Evolutionary conservation across 2,797 vertebrate genomes (phyloP).

Genomic region (Sciurus vulgaris): DNA sequence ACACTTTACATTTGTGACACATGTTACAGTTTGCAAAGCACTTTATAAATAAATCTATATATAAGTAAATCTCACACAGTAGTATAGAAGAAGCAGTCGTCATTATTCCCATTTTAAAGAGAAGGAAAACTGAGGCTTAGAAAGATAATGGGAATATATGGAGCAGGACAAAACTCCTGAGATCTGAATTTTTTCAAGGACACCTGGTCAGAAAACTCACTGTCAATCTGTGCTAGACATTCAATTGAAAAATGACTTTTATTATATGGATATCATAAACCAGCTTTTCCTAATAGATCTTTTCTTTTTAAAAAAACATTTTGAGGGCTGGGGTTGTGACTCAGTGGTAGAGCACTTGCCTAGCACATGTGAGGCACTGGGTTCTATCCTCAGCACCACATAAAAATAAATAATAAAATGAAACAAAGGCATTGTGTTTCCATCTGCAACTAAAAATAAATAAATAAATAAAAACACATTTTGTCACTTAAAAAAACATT

Average conservation of each 20-base stretch:
- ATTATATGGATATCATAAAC: not conserved
- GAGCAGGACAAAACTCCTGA: not conserved
- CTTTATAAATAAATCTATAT: not conserved
- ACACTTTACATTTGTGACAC: not conserved
- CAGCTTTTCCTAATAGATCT: not conserved
- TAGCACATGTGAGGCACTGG: too few species aligned
- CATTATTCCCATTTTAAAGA: slow-evolving; percentile 32
- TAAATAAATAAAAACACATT: too few species aligned
- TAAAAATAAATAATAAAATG: too few species aligned
- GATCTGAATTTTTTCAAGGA: not conserved
- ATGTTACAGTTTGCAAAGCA: not conserved
- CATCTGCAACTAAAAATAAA: too few species aligned
- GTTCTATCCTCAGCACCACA: too few species aligned
- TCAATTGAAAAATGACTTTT: not conserved
- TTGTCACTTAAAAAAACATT: not conserved
- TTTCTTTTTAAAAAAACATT: not conserved
- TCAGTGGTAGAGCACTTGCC: too few species aligned
- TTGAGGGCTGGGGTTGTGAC: not conserved
- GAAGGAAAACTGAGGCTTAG: slow-evolving; percentile 17
- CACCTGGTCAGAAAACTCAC: not conserved
- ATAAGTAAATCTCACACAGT: not conserved
- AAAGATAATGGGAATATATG: not conserved
- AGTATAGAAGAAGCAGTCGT: not conserved
- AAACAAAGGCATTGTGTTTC: too few species aligned
- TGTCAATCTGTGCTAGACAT: not conserved